phyloP scores from a whole-genome alignment of 1,140 invertebrate species.

The Hylaeus anthracinus region DNA sequence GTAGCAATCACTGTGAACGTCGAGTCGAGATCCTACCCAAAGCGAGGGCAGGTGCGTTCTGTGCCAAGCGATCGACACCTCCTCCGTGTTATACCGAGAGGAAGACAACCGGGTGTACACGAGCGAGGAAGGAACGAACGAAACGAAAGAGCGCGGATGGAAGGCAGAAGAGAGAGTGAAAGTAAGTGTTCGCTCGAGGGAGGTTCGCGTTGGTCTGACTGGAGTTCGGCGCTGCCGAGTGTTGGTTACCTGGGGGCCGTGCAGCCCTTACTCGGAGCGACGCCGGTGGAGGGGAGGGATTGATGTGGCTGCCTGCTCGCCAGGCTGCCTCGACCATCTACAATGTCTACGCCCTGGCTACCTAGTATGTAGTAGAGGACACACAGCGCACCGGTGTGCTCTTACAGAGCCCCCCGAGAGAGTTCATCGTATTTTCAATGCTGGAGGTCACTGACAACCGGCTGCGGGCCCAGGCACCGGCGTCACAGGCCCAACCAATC shows the following conservation, averaged over 20 bases:
- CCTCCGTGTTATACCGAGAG: conserved; percentile 29
- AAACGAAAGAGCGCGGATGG: conserved; percentile 44
- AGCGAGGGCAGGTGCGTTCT: conserved; percentile 59
- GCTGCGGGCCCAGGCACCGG: conserved; percentile 58
- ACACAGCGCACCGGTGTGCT: conserved; percentile 58
- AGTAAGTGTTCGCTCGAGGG: conserved; percentile 80
- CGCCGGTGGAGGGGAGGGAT: conserved; percentile 73
- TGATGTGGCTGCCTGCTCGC: conserved; percentile 61
- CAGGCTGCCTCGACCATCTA: conserved; percentile 64
- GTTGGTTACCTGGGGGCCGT: conserved; percentile 77
- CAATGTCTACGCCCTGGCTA: conserved; percentile 77
- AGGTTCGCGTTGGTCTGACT: conserved; percentile 80
- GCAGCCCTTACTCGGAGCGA: conserved; percentile 76
- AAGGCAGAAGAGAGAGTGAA: conserved; percentile 74
- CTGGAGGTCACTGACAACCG: conserved; percentile 84
- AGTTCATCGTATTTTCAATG: conserved; percentile 84
- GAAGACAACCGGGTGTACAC: conserved; percentile 28
- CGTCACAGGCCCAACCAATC: conserved; percentile 67
- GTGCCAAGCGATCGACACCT: conserved; percentile 31
- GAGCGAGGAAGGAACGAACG: conserved; percentile 28
- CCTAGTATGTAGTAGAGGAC: conserved; percentile 70
- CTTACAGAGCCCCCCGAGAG: conserved; percentile 73
- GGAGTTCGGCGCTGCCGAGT: conserved; percentile 74
- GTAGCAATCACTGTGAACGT: neutral
- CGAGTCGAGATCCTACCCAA: conserved; percentile 32